Base-by-base conservation (phyloP, 2,888 invertebrate genomes). In the Yponomeuta malinellus region DNA sequence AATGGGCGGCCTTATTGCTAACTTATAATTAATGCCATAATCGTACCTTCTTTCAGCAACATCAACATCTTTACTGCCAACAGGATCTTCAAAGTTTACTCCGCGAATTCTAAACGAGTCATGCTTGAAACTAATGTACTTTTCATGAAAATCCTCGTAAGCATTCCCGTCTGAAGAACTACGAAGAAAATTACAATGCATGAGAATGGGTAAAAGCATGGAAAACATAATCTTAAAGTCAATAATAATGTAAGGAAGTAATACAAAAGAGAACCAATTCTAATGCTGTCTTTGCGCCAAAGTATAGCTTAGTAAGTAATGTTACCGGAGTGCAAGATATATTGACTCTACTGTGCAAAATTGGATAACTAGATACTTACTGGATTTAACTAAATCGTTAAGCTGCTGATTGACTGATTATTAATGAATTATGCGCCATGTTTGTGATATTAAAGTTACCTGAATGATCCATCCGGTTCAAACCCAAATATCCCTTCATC, bases 131-230 rank as follows among this genome's bases (percentile, higher is more conserved):
- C 95, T 95, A 85, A 96, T 94, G 80, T 96, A 93, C 86, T 95
- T 96, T 90, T 96, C 96, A 86, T 96, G 96, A 86, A 96, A 96
- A 84, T 96, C 96, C 92, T 96, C 94, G 81, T 94, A 94, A 82
- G 87, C 90, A 89, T 91, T 92, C 73, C 92, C 91, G 84, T 92
- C 92, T 82, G 93, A 92, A 86, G 93, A 93, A 90, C 93, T 93
- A 93, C 84, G 88, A 88, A 91, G 88, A 91, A 85, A 90, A 87
- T 83, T 77, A 83, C 80, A 85, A 85, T 84, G 77, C 10, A 85
- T 87, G 86, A 84, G 83, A 81, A 84, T 84, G 83, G 80, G 82
- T 82, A 81, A 79, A 86, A 86, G 88, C 86, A 74, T 77, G 78
- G 81, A 81, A 79, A 77, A 75, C 70, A 73, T 75, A 74, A 73